Percentiles rank a stretch among this genome's conserved stretches.
Conservation (phyloP, 2,888 invertebrate genomes). For the Drosophila algonquin region DNA sequence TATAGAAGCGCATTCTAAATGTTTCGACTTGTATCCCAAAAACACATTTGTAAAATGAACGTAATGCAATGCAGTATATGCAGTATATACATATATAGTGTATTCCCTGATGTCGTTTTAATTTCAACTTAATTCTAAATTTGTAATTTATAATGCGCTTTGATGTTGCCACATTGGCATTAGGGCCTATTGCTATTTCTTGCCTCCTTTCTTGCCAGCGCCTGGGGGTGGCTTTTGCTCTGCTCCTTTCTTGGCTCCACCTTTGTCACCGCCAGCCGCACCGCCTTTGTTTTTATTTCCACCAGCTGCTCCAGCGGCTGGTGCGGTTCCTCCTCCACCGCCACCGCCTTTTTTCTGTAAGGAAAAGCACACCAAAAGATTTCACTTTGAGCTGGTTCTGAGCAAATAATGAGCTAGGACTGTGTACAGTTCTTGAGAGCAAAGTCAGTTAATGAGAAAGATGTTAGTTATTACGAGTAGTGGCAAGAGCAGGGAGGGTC, state of each 20-base stretch:
- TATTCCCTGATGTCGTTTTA: slow-evolving; percentile 38
- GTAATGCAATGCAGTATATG: slow-evolving; percentile 1
- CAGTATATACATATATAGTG: slow-evolving; percentile 21
- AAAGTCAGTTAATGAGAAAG: slow-evolving; percentile 43
- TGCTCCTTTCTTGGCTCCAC: slow-evolving; percentile 73
- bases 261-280: slow-evolving; percentile 58
- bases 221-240: slow-evolving; percentile 75
- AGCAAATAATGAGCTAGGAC: slow-evolving; percentile 53
- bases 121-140: slow-evolving; percentile 47
- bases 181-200: slow-evolving; percentile 65
- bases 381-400: slow-evolving; percentile 33
- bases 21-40: slow-evolving; percentile 25
- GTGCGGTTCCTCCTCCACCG: slow-evolving; percentile 39
- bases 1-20: slow-evolving; percentile 41
- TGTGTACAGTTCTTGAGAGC: slow-evolving; percentile 37
- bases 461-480: slow-evolving; percentile 20
- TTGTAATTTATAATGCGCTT: slow-evolving; percentile 54
- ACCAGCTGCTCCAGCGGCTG: slow-evolving; percentile 37
- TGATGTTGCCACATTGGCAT: slow-evolving; percentile 46
- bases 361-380: slow-evolving; percentile 47
- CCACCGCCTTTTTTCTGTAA: slow-evolving; percentile 78
- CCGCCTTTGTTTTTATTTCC: slow-evolving; percentile 72
- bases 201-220: slow-evolving; percentile 82
- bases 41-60: slow-evolving; percentile 26
- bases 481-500: not conserved